Evolutionary conservation across 2,888 invertebrate genomes (phyloP).

Genomic region (Netelia fuscicornis): DNA sequence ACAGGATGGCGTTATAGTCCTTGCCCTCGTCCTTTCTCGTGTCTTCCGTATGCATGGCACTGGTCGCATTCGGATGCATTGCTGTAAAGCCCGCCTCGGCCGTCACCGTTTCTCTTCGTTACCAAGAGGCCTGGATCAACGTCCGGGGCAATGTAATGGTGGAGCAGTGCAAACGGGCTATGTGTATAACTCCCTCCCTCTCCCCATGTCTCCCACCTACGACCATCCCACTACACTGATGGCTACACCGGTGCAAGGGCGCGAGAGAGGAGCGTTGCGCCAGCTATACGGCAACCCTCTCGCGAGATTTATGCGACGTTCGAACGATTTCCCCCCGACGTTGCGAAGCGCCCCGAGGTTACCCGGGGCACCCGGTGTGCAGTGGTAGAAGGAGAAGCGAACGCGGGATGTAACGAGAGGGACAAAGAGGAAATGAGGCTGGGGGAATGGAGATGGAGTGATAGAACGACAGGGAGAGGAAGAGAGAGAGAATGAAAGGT

Average conservation of each 20-base stretch:
- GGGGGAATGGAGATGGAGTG: background rate
- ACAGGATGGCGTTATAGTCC: slow-evolving; percentile 19
- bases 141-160: slow-evolving; percentile 60
- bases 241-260: slow-evolving; percentile 15
- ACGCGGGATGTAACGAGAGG: slow-evolving; percentile 7
- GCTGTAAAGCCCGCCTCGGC: slow-evolving; percentile 58
- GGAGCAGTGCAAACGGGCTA: slow-evolving; percentile 42
- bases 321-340: slow-evolving; percentile 67
- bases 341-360: slow-evolving; percentile 53
- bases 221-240: background rate
- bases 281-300: slow-evolving; percentile 65
- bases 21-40: slow-evolving; percentile 17
- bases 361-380: slow-evolving; percentile 49
- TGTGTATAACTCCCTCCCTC: background rate
- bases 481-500: slow-evolving; percentile 7
- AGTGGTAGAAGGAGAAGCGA: slow-evolving; percentile 1
- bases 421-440: background rate
- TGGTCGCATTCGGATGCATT: slow-evolving; percentile 57
- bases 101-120: slow-evolving; percentile 72
- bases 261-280: slow-evolving; percentile 45
- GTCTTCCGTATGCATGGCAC: slow-evolving; percentile 34
- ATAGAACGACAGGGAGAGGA: background rate
- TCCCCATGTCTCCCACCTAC: background rate
- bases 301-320: slow-evolving; percentile 64
- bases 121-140: slow-evolving; percentile 67